A percentile compares a stretch with the other conserved stretches of the same genome.
Evolutionary conservation across 2,113 vertebrate species (phyloP).

Genomic region (Dasyprocta punctata): DNA sequence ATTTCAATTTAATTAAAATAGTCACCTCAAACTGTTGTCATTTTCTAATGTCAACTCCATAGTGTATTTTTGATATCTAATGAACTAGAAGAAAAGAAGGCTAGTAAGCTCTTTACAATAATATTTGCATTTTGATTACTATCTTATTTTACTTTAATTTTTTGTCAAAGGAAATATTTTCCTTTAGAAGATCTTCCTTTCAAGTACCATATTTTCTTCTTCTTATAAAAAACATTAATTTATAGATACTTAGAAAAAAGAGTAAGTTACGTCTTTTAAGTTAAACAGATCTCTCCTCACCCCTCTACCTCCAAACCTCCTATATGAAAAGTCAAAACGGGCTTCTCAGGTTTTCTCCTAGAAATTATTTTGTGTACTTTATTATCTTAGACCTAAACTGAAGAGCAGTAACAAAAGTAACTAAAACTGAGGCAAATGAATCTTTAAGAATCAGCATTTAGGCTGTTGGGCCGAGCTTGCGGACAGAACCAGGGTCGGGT

Average conservation of each 20-base stretch:
- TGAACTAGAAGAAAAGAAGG: conserved; percentile 14
- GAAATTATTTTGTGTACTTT: not conserved
- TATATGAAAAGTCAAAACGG: conserved; percentile 7
- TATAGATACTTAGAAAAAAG: not conserved
- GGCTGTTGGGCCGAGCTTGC: no score
- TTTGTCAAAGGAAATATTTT: conserved; percentile 18
- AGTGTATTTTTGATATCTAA: conserved; percentile 1
- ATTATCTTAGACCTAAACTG: not conserved
- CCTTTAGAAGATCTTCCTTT: conserved; percentile 19
- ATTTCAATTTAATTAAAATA: conserved; percentile 51
- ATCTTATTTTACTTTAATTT: conserved; percentile 30
- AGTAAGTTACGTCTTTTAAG: not conserved
- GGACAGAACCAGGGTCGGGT: no score
- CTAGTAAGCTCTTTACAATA: conserved; percentile 10
- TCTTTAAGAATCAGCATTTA: no score
- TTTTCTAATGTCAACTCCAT: conserved; percentile 26
- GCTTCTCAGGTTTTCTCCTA: not conserved
- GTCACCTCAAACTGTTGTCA: conserved; percentile 25
- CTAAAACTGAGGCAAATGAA: conserved; percentile 15
- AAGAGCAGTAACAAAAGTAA: conserved; percentile 16
- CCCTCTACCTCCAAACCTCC: not conserved
- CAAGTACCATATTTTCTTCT: not conserved
- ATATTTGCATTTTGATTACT: not conserved
- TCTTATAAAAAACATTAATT: not conserved
- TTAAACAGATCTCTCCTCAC: not conserved